Conservation (phyloP, 1,140 invertebrate species). For the Stegodyphus mimosarum region DNA sequence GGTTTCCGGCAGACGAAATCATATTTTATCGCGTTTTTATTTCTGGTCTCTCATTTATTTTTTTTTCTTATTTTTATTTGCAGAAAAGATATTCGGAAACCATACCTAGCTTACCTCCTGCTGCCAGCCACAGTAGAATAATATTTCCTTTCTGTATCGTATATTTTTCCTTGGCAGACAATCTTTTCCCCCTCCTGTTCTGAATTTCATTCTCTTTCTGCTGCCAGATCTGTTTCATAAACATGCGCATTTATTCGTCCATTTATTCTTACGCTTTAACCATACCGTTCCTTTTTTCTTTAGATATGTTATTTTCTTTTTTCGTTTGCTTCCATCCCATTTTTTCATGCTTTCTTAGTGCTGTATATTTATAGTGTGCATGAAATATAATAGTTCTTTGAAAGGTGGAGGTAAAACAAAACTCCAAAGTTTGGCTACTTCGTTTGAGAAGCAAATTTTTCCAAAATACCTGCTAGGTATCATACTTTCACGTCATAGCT, state of each 20-base stretch:
- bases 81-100: conserved; percentile 25
- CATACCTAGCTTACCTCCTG: conserved; percentile 30
- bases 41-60: conserved; percentile 30
- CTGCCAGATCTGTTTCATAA: conserved; percentile 55
- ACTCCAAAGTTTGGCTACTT: too few species aligned
- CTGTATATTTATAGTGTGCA: neutral
- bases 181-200: conserved; percentile 45
- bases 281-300: neutral
- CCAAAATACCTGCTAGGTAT: too few species aligned
- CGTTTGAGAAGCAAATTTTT: too few species aligned
- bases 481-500: too few species aligned
- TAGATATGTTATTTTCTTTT: too few species aligned
- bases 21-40: too few species aligned
- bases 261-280: conserved; percentile 45
- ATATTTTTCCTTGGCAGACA: conserved; percentile 43
- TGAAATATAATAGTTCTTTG: conserved; percentile 47
- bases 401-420: neutral
- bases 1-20: conserved; percentile 51
- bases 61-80: conserved; percentile 25
- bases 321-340: too few species aligned
- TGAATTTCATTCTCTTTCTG: conserved; percentile 51
- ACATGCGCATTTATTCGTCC: conserved; percentile 56
- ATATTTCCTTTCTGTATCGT: conserved; percentile 24
- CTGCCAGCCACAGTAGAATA: conserved; percentile 16
- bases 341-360: neutral